Percentiles rank a stretch among this genome's conserved stretches.
Evolutionary conservation across 2,797 vertebrate genomes (phyloP).

Genomic region (Pteropus rufus): DNA sequence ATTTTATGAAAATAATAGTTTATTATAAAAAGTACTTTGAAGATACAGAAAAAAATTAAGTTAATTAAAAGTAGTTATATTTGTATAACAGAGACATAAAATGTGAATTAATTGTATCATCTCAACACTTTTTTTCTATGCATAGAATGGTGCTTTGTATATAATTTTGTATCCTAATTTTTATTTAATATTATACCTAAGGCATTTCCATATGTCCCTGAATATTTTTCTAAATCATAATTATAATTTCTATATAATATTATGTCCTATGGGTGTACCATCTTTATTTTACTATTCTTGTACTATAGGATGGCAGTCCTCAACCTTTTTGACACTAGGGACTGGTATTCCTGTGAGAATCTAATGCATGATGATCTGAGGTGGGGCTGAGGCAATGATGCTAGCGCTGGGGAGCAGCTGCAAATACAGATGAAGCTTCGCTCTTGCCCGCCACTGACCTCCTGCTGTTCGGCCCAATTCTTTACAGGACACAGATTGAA

Average conservation of each 20-base stretch:
- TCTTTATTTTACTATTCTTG: not conserved
- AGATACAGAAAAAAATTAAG: not conserved
- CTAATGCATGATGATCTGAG: no score
- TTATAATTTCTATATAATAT: not conserved
- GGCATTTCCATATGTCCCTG: not conserved
- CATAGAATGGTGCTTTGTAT: not conserved
- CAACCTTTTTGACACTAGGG: no score
- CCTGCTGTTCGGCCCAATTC: no score
- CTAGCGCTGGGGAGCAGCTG: no score
- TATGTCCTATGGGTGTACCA: not conserved
- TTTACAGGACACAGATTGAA: no score
- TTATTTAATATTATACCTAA: not conserved
- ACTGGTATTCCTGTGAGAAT: no score
- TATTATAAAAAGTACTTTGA: not conserved
- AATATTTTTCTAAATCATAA: conserved; percentile 12
- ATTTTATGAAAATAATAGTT: not conserved
- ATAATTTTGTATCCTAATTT: not conserved
- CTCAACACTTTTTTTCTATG: not conserved
- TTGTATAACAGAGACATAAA: not conserved
- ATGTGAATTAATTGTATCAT: conserved; percentile 4
- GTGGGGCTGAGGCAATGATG: no score
- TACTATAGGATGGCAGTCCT: not conserved
- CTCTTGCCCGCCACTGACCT: no score
- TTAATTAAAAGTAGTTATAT: not conserved
- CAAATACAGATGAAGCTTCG: no score